These are phyloP conservation scores for Diachrysia chrysitis DNA, from an alignment of 2,888 invertebrate species.

Conservation along the genomic window DNA sequence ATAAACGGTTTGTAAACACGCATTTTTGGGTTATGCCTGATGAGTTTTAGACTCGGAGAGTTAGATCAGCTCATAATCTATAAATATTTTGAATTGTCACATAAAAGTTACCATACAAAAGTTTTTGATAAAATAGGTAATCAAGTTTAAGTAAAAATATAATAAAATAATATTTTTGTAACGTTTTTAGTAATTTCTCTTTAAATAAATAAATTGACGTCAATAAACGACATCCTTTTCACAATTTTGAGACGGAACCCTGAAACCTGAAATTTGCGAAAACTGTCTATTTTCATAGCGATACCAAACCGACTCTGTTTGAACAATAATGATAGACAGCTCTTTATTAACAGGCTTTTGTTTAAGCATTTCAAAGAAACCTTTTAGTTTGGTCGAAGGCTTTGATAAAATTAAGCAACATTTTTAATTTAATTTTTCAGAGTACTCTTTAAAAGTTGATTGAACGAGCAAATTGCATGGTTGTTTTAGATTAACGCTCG, in stretches of 20 bases:
- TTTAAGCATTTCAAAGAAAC: constrained; percentile 5
- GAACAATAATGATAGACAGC: neutral
- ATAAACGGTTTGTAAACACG: too few species aligned
- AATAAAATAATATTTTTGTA: too few species aligned
- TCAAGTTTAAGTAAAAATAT: too few species aligned
- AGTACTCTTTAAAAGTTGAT: neutral
- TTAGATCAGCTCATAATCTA: too few species aligned
- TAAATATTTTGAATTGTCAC: too few species aligned
- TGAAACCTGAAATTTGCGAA: neutral
- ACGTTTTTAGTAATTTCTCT: neutral
- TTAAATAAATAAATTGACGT: too few species aligned
- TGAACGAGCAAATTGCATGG: neutral
- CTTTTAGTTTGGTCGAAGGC: neutral
- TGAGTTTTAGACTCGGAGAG: too few species aligned
- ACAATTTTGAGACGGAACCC: neutral
- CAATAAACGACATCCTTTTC: too few species aligned
- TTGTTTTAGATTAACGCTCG: neutral
- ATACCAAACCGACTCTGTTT: neutral
- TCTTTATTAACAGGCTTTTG: neutral
- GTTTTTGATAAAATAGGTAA: too few species aligned
- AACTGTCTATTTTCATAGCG: neutral
- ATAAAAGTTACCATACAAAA: too few species aligned
- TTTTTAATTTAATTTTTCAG: constrained; percentile 3
- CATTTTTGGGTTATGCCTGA: too few species aligned
- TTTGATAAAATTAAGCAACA: neutral